Percentiles rank a stretch among this genome's conserved stretches.
phyloP scores from a whole-genome alignment of 2,797 vertebrate genomes.

The Astyanax mexicanus region DNA sequence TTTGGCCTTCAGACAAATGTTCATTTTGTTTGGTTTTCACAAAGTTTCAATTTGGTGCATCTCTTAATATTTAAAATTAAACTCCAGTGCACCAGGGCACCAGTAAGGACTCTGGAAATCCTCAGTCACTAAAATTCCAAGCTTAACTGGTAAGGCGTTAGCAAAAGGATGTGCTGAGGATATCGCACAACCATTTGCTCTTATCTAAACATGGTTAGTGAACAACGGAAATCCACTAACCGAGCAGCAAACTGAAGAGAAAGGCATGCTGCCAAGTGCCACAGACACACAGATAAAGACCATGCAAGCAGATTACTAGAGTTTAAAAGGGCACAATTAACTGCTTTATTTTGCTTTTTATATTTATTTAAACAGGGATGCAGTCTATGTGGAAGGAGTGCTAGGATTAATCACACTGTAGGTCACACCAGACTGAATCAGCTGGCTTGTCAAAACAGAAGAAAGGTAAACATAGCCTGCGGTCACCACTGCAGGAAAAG shows the following conservation, averaged over 20 bases:
- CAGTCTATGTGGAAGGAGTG: background rate
- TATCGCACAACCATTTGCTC: background rate
- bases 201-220: conserved; percentile 18
- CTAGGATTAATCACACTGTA: background rate
- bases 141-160: no score
- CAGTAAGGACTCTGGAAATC: background rate
- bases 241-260: conserved; percentile 25
- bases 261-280: conserved; percentile 6
- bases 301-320: background rate
- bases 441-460: background rate
- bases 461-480: background rate
- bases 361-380: background rate
- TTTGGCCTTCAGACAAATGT: no score
- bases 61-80: no score
- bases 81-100: background rate
- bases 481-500: background rate
- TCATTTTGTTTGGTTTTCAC: no score
- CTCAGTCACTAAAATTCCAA: background rate
- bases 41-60: no score
- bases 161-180: background rate
- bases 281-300: background rate
- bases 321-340: background rate
- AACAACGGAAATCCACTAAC: conserved; percentile 29
- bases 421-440: background rate
- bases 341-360: background rate